Percentiles rank a stretch among this genome's conserved stretches.
Evolutionary conservation across 2,888 invertebrate species (phyloP).

Genomic region (Lysandra bellargus): DNA sequence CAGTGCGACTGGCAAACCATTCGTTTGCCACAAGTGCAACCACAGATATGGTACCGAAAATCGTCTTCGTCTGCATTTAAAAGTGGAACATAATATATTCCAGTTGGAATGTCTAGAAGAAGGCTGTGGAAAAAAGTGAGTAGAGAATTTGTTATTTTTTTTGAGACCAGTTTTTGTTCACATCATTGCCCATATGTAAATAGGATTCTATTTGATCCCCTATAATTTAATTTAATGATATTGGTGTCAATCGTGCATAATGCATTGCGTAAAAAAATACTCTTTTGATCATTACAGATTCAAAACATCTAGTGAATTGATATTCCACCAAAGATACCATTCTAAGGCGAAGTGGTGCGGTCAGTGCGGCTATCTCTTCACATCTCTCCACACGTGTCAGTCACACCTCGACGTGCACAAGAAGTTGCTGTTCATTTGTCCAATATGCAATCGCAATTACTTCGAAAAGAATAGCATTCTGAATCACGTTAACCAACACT

Average conservation of each 20-base stretch:
- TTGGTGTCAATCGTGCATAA: neutral
- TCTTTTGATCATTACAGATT: slow-evolving; percentile 50
- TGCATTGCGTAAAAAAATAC: neutral
- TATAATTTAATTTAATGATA: too few relatives aligned
- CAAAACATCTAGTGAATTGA: slow-evolving; percentile 54
- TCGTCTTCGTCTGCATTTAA: slow-evolving; percentile 71
- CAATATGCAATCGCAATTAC: slow-evolving; percentile 78
- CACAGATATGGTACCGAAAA: slow-evolving; percentile 64
- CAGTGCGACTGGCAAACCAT: slow-evolving; percentile 54
- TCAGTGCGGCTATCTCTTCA: slow-evolving; percentile 61
- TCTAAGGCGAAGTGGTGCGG: slow-evolving; percentile 56
- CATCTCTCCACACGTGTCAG: slow-evolving; percentile 53
- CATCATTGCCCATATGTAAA: too few relatives aligned
- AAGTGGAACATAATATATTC: slow-evolving; percentile 58
- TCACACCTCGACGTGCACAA: slow-evolving; percentile 62
- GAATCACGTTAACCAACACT: slow-evolving; percentile 63
- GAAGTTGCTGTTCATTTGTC: slow-evolving; percentile 69
- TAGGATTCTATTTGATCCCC: too few relatives aligned
- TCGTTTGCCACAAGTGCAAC: slow-evolving; percentile 51
- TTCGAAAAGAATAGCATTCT: slow-evolving; percentile 66
- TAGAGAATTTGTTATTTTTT: slow-evolving; percentile 32
- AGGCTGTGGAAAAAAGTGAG: slow-evolving; percentile 56
- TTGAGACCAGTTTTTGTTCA: neutral
- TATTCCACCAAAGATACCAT: slow-evolving; percentile 58
- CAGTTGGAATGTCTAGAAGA: slow-evolving; percentile 66